Evolutionary conservation across 2,797 vertebrate species (phyloP).

Genomic region (Choloepus didactylus): DNA sequence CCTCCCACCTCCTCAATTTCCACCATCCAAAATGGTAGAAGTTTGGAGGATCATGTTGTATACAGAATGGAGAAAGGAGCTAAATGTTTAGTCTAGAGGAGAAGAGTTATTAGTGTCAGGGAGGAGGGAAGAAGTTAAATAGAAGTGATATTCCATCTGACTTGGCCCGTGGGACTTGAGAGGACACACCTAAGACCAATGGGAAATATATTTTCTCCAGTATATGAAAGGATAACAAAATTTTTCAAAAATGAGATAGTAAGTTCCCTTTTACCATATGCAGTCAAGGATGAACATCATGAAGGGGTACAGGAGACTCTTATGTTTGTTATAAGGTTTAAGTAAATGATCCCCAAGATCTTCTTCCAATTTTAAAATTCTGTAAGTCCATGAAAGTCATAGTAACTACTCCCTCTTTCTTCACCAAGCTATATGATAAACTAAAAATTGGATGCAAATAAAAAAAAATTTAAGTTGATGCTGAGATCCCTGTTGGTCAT

Average conservation of each 20-base stretch:
- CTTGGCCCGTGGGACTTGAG: not conserved
- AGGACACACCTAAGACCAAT: not conserved
- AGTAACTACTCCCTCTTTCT: constrained; percentile 6
- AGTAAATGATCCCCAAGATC: not conserved
- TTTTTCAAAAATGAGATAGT: constrained; percentile 20
- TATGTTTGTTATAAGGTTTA: not conserved
- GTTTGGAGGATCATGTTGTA: not conserved
- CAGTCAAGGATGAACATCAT: constrained; percentile 19
- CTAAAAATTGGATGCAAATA: constrained; percentile 48
- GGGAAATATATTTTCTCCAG: not conserved
- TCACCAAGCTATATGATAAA: constrained; percentile 56
- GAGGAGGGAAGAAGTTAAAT: not conserved
- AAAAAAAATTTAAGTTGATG: constrained; percentile 69
- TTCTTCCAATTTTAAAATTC: constrained; percentile 43
- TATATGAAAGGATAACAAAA: not conserved
- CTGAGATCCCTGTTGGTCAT: constrained; percentile 35
- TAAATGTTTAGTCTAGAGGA: not conserved
- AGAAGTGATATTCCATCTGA: not conserved
- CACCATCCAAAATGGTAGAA: not conserved
- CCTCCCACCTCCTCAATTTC: not conserved
- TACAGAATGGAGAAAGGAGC: not conserved
- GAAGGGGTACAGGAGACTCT: constrained; percentile 25
- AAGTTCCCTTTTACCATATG: not conserved
- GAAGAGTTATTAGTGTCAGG: not conserved
- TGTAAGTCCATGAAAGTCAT: constrained; percentile 1